These are phyloP conservation scores for Cyclargus thomasi DNA, from an alignment of 1,140 invertebrate genomes.

Conservation along the genomic window DNA sequence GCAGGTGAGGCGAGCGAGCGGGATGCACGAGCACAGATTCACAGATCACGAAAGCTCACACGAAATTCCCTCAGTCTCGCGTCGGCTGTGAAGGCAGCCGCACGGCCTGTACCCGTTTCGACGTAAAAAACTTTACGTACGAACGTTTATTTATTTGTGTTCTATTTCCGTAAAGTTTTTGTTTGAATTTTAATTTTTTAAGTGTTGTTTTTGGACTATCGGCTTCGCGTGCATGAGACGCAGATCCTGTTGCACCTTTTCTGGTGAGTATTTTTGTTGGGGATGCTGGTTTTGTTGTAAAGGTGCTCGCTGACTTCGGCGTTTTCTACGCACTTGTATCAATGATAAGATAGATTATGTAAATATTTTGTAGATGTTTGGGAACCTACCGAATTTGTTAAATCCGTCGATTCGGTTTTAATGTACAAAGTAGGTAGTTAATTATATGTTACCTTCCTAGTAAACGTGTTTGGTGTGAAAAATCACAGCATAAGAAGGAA, in stretches of 20 bases:
- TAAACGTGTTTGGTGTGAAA: background rate
- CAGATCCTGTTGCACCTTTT: slow-evolving; percentile 63
- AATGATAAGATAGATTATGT: background rate
- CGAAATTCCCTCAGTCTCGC: slow-evolving; percentile 43
- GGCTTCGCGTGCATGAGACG: slow-evolving; percentile 45
- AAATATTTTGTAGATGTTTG: background rate
- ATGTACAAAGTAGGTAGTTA: no score
- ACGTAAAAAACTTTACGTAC: slow-evolving; percentile 61
- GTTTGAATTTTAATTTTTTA: slow-evolving; percentile 19
- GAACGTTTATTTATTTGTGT: slow-evolving; percentile 20
- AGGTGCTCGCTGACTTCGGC: slow-evolving; percentile 13
- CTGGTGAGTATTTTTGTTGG: slow-evolving; percentile 56
- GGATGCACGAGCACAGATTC: slow-evolving; percentile 34
- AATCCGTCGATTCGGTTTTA: no score
- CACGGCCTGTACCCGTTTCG: slow-evolving; percentile 33
- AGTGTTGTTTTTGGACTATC: slow-evolving; percentile 56
- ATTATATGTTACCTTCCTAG: background rate
- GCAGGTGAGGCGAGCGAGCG: slow-evolving; percentile 63
- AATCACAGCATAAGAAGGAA: background rate
- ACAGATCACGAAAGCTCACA: slow-evolving; percentile 42
- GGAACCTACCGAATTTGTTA: no score
- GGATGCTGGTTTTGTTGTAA: slow-evolving; percentile 22
- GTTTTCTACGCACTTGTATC: background rate
- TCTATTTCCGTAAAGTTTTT: background rate
- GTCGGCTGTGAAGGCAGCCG: slow-evolving; percentile 46